Conservation (phyloP, 2,888 invertebrate genomes). For the Dilophus febrilis region DNA sequence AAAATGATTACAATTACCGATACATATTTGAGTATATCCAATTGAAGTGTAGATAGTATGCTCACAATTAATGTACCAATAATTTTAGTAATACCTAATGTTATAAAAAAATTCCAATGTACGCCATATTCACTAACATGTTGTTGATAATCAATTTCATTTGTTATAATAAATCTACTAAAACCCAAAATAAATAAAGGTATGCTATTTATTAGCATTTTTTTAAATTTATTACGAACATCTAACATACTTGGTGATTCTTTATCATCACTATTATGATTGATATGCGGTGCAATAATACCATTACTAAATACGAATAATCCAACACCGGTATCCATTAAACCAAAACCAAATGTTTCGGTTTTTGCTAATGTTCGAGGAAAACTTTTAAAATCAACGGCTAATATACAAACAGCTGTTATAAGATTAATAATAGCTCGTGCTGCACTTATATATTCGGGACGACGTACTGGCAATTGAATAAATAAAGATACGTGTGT, state of each 20-base stretch:
- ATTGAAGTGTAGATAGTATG: slow-evolving; percentile 10
- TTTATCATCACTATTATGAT: slow-evolving; percentile 7
- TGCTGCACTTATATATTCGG: slow-evolving; percentile 43
- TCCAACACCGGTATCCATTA: slow-evolving; percentile 95
- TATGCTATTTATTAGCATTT: slow-evolving; percentile 18
- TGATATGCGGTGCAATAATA: slow-evolving; percentile 41
- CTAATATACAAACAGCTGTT: slow-evolving; percentile 70
- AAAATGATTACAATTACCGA: slow-evolving; percentile 37
- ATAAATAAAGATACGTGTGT: slow-evolving; percentile 14
- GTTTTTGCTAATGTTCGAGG: slow-evolving; percentile 79
- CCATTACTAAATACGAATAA: slow-evolving; percentile 70
- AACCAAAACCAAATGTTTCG: slow-evolving; percentile 62
- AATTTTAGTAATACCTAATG: slow-evolving; percentile 68
- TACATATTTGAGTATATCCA: slow-evolving; percentile 34
- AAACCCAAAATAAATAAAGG: slow-evolving; percentile 41
- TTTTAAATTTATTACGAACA: too few species aligned
- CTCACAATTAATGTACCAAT: slow-evolving; percentile 41
- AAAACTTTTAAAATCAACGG: slow-evolving; percentile 82
- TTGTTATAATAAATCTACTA: slow-evolving; percentile 40
- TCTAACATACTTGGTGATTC: slow-evolving; percentile 14
- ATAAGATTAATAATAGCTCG: slow-evolving; percentile 54
- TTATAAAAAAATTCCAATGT: slow-evolving; percentile 98
- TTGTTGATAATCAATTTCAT: slow-evolving; percentile 62
- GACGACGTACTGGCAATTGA: slow-evolving; percentile 17
- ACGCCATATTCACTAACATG: slow-evolving; percentile 87